Conservation (phyloP, 2,888 invertebrate genomes). For the Netelia virgata region DNA sequence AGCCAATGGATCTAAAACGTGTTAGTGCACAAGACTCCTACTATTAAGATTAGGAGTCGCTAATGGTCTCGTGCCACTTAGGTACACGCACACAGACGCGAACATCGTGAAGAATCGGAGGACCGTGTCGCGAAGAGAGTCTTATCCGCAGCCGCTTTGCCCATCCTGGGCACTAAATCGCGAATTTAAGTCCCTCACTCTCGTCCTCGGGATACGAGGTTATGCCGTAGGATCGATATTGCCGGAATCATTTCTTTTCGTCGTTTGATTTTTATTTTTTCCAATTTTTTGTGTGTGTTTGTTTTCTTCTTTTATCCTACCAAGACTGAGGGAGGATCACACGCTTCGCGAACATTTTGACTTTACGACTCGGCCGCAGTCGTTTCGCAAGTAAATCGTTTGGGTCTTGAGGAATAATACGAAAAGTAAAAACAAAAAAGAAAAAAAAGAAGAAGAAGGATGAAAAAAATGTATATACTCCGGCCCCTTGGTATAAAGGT, state of each 20-base stretch:
- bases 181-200: slow-evolving; percentile 46
- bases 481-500: slow-evolving; percentile 35
- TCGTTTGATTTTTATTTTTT: background rate
- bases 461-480: slow-evolving; percentile 36
- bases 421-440: too few relatives aligned
- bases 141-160: slow-evolving; percentile 14
- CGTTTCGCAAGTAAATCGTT: slow-evolving; percentile 66
- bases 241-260: slow-evolving; percentile 13
- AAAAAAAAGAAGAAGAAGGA: slow-evolving; percentile 16
- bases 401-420: slow-evolving; percentile 37
- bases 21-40: slow-evolving; percentile 29
- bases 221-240: slow-evolving; percentile 46
- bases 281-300: too few relatives aligned
- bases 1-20: slow-evolving; percentile 60
- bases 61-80: slow-evolving; percentile 66
- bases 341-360: slow-evolving; percentile 51
- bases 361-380: slow-evolving; percentile 51
- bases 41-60: slow-evolving; percentile 64
- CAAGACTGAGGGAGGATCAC: slow-evolving; percentile 43
- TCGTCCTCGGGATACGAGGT: background rate
- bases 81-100: slow-evolving; percentile 1
- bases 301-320: slow-evolving; percentile 13
- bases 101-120: background rate
- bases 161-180: slow-evolving; percentile 46
- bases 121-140: background rate